phyloP scores from a whole-genome alignment of 2,888 invertebrate genomes.

The Hydrotaea diabolus region DNA sequence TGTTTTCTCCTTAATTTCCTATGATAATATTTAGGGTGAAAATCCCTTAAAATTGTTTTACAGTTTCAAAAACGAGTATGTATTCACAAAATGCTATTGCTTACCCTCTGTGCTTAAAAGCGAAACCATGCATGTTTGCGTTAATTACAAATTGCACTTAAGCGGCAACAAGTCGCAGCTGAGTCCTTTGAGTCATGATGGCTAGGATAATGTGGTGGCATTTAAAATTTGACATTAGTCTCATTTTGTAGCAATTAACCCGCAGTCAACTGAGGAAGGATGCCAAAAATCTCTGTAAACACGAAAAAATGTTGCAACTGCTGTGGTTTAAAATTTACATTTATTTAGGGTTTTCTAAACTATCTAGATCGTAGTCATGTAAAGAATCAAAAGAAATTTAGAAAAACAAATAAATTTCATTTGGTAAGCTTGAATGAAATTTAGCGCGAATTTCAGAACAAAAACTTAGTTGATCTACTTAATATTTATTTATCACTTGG shows the following conservation, averaged over 20 bases:
- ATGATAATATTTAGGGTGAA: constrained; percentile 12
- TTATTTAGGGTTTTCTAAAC: too few relatives aligned
- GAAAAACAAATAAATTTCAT: too few relatives aligned
- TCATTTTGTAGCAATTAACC: constrained; percentile 34
- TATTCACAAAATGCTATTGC: constrained; percentile 24
- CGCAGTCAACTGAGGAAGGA: not conserved
- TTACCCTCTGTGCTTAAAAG: constrained; percentile 9
- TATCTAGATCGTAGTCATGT: too few relatives aligned
- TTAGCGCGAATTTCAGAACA: too few relatives aligned
- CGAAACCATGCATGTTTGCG: constrained; percentile 23
- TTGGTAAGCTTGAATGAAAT: too few relatives aligned
- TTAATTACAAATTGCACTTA: constrained; percentile 64
- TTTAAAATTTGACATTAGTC: constrained; percentile 19
- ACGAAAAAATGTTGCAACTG: too few relatives aligned
- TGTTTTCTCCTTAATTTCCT: not conserved
- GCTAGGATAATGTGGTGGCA: not conserved
- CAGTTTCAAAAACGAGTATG: constrained; percentile 7
- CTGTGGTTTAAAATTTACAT: too few relatives aligned
- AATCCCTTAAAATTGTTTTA: constrained; percentile 20
- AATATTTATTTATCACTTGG: too few relatives aligned
- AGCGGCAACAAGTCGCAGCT: constrained; percentile 47
- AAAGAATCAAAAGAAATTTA: too few relatives aligned
- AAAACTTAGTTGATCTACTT: too few relatives aligned
- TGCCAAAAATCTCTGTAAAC: not conserved
- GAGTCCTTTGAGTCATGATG: constrained; percentile 16